Conservation (phyloP, 2,797 vertebrate genomes). For the Anguilla megastoma region DNA sequence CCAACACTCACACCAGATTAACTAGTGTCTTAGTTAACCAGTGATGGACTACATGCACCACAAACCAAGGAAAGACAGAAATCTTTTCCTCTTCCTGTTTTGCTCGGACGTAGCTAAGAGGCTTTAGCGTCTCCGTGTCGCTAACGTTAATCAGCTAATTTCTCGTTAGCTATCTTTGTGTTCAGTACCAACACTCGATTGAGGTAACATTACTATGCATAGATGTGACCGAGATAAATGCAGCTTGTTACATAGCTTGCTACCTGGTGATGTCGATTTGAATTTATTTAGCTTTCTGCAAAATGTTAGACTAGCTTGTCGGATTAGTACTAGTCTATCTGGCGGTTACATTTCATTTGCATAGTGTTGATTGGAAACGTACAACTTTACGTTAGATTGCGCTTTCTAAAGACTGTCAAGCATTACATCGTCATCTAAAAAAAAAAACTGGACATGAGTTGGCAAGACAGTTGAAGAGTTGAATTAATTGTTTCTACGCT, state of each 20-base stretch:
- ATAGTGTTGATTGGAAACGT: too few relatives aligned
- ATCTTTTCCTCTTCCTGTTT: not conserved
- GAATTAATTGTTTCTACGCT: too few relatives aligned
- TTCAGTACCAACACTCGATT: not conserved
- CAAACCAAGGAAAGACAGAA: not conserved
- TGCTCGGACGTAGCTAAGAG: not conserved
- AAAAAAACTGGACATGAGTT: too few relatives aligned
- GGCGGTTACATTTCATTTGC: not conserved
- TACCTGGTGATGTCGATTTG: not conserved
- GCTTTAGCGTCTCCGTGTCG: constrained; percentile 8
- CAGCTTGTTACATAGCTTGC: not conserved
- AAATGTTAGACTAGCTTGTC: not conserved
- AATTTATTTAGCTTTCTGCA: not conserved
- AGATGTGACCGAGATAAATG: not conserved
- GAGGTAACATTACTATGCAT: not conserved
- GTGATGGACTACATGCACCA: constrained; percentile 27
- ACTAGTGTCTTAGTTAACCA: not conserved
- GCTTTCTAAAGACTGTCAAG: too few relatives aligned
- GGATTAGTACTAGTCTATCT: not conserved
- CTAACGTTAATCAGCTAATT: not conserved
- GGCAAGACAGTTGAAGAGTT: too few relatives aligned
- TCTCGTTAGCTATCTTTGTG: not conserved
- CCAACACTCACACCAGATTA: not conserved
- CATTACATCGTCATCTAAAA: too few relatives aligned
- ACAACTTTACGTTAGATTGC: too few relatives aligned